These are phyloP conservation scores for Apolygus lucorum DNA, from an alignment of 1,140 invertebrate genomes.

Conservation along the genomic window DNA sequence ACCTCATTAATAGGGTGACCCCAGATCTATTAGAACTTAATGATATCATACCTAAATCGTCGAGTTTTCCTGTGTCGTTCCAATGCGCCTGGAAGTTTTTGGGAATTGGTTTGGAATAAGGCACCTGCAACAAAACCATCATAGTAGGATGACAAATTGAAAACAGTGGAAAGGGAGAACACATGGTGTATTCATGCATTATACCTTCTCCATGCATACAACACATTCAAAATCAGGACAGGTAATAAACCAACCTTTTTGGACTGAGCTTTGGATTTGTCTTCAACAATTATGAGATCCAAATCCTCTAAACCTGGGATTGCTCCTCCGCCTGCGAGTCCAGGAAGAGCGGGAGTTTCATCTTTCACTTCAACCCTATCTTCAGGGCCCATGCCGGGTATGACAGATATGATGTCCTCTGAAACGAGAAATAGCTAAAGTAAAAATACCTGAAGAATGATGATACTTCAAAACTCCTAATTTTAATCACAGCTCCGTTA, in stretches of 20 bases:
- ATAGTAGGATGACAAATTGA: too few relatives aligned
- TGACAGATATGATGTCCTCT: conserved; percentile 62
- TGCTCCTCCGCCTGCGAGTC: conserved; percentile 39
- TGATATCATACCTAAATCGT: conserved; percentile 28
- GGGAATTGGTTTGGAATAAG: conserved; percentile 91
- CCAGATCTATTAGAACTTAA: too few relatives aligned
- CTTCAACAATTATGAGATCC: conserved; percentile 50
- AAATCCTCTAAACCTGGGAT: conserved; percentile 80
- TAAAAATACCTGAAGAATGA: too few relatives aligned
- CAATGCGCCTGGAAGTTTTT: conserved; percentile 92
- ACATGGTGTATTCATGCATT: too few relatives aligned
- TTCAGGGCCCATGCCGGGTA: conserved; percentile 93
- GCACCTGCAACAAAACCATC: conserved; percentile 44
- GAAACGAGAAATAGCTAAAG: conserved; percentile 12
- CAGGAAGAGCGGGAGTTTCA: conserved; percentile 29
- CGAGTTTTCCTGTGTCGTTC: conserved; percentile 61
- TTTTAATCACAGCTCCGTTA: too few relatives aligned
- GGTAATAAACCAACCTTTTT: conserved; percentile 58
- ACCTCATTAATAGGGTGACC: too few relatives aligned
- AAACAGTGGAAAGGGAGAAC: too few relatives aligned
- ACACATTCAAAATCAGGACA: too few relatives aligned
- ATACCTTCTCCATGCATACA: too few relatives aligned
- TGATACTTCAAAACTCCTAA: too few relatives aligned
- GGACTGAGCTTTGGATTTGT: conserved; percentile 53
- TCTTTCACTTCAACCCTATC: conserved; percentile 62